phyloP scores from a whole-genome alignment of 2,113 vertebrate species.

The Clarias macrocephalus region DNA sequence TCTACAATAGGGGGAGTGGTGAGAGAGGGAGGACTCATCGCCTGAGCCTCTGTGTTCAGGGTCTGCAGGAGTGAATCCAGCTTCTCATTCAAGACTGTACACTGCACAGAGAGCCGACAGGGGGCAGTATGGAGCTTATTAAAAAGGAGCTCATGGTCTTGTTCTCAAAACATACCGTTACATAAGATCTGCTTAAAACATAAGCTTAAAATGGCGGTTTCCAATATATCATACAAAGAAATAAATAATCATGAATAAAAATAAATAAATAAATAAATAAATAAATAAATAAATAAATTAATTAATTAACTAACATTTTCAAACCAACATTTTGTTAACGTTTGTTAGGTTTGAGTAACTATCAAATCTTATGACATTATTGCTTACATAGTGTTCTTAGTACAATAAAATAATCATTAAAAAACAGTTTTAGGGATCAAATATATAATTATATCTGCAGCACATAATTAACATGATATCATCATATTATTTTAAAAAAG shows the following conservation, averaged over 20 bases:
- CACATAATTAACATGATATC: not conserved
- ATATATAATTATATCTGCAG: too few species aligned
- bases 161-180: not conserved
- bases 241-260: not conserved
- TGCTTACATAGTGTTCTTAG: not conserved
- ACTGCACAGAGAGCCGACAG: conserved; percentile 68
- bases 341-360: not conserved
- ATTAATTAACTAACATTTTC: not conserved
- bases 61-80: conserved; percentile 90
- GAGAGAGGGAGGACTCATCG: conserved; percentile 65
- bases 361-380: not conserved
- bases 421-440: not conserved
- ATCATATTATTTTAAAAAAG: not conserved
- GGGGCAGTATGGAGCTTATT: not conserved
- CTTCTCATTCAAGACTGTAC: conserved; percentile 91
- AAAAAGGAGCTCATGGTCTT: not conserved
- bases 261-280: not conserved
- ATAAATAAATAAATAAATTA: not conserved
- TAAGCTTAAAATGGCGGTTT: not conserved
- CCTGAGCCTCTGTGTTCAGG: conserved; percentile 81
- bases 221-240: not conserved
- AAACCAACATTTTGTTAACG: not conserved
- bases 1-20: conserved; percentile 81
- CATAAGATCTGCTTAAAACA: not conserved
- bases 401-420: not conserved